Percentiles rank a stretch among this genome's conserved stretches.
phyloP scores from a whole-genome alignment of 2,797 vertebrate species.

The Nannoperca australis region DNA sequence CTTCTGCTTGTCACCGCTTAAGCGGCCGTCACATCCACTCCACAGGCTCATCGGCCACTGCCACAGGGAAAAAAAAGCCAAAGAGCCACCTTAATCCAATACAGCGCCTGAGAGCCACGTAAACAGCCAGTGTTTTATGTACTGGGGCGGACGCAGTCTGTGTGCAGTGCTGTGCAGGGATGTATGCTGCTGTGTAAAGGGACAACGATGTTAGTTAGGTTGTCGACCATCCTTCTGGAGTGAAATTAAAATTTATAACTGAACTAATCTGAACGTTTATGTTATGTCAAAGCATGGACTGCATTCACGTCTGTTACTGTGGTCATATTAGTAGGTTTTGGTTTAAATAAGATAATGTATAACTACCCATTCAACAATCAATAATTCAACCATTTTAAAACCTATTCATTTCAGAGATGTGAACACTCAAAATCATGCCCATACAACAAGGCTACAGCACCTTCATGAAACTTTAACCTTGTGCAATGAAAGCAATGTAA shows the following conservation, averaged over 20 bases:
- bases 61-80: slow-evolving; percentile 73
- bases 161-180: slow-evolving; percentile 40
- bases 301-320: slow-evolving; percentile 1
- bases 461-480: slow-evolving; percentile 70
- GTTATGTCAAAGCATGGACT: background rate
- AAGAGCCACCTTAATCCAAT: slow-evolving; percentile 83
- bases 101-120: slow-evolving; percentile 72
- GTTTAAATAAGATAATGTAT: slow-evolving; percentile 22
- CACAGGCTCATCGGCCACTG: slow-evolving; percentile 82
- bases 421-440: slow-evolving; percentile 2
- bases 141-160: slow-evolving; percentile 50
- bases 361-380: slow-evolving; percentile 9
- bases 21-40: slow-evolving; percentile 84
- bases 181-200: slow-evolving; percentile 35
- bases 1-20: slow-evolving; percentile 85
- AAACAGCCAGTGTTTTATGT: slow-evolving; percentile 78
- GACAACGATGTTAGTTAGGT: slow-evolving; percentile 27
- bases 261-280: slow-evolving; percentile 30
- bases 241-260: slow-evolving; percentile 14
- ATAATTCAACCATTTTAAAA: slow-evolving; percentile 10
- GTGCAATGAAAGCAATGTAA: slow-evolving; percentile 80
- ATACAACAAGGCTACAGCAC: slow-evolving; percentile 24
- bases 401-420: background rate
- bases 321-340: background rate
- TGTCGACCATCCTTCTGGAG: slow-evolving; percentile 23